A percentile compares a stretch with the other conserved stretches of the same genome.
Evolutionary conservation across 2,797 vertebrate genomes (phyloP).

Genomic region (Nyctalus aviator): DNA sequence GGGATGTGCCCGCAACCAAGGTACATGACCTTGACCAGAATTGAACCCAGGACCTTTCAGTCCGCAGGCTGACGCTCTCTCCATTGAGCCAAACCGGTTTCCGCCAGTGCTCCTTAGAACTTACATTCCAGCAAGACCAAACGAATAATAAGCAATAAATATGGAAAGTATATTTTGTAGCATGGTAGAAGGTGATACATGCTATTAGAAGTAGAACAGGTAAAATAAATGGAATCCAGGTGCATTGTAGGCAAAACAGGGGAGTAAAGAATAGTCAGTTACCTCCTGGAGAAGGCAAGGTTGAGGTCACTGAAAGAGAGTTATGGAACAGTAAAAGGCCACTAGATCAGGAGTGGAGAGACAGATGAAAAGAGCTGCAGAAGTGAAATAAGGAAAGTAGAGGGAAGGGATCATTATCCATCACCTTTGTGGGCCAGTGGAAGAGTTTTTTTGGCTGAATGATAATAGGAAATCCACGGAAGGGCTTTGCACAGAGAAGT

Average conservation of each 20-base stretch:
- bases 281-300: neutral
- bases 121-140: neutral
- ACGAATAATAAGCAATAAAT: neutral
- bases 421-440: neutral
- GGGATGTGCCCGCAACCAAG: no score
- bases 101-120: neutral
- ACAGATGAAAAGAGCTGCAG: neutral
- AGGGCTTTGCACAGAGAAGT: neutral
- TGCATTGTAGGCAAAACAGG: no score
- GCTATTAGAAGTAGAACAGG: neutral
- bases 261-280: neutral
- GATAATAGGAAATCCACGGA: neutral
- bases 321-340: neutral
- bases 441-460: neutral
- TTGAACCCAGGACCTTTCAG: no score
- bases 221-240: neutral
- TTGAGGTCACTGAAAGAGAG: neutral
- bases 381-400: neutral
- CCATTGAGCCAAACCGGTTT: no score
- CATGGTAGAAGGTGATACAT: neutral
- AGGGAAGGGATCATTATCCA: neutral
- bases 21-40: no score
- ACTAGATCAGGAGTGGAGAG: no score
- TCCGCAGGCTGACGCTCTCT: no score
- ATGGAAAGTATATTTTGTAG: neutral